phyloP scores from a whole-genome alignment of 92 coral and sea anemone genomes.

The Anthopleura xanthogrammica region DNA sequence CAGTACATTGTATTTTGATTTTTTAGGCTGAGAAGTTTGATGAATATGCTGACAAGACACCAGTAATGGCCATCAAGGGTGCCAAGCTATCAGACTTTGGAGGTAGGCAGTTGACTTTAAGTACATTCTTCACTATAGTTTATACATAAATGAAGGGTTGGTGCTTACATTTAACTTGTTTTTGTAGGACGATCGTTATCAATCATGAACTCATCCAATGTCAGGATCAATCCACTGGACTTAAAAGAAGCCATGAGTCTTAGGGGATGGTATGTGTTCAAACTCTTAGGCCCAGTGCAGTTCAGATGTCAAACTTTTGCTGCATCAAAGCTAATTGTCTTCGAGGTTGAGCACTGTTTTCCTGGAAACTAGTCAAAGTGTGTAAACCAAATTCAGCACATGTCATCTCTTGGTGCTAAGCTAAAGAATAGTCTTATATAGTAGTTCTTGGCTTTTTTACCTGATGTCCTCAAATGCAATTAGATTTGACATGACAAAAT shows the following conservation, averaged over 20 bases:
- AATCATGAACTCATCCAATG: constrained; percentile 66
- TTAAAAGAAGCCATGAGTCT: constrained; percentile 78
- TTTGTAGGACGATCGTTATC: constrained; percentile 84
- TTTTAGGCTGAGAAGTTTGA: constrained; percentile 92
- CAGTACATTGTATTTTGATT: not conserved
- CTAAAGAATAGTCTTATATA: no score
- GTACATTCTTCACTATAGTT: not conserved
- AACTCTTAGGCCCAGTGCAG: no score
- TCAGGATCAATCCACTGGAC: constrained; percentile 78
- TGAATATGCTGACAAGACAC: constrained; percentile 76
- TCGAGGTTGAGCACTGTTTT: no score
- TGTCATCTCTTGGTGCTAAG: no score
- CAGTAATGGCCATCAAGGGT: constrained; percentile 87
- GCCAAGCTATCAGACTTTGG: constrained; percentile 96
- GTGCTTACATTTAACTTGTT: not conserved
- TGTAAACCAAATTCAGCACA: no score
- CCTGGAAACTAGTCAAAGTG: no score
- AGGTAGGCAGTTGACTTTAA: constrained; percentile 45
- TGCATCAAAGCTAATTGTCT: no score
- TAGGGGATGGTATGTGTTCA: constrained; percentile 77
- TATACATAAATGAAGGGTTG: not conserved
- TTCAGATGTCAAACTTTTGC: no score
- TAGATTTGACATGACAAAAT: no score
- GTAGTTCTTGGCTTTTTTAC: no score
- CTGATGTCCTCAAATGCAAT: no score